These are phyloP conservation scores for Porites evermanni DNA, from an alignment of 92 coral and sea anemone species.

Conservation along the genomic window DNA sequence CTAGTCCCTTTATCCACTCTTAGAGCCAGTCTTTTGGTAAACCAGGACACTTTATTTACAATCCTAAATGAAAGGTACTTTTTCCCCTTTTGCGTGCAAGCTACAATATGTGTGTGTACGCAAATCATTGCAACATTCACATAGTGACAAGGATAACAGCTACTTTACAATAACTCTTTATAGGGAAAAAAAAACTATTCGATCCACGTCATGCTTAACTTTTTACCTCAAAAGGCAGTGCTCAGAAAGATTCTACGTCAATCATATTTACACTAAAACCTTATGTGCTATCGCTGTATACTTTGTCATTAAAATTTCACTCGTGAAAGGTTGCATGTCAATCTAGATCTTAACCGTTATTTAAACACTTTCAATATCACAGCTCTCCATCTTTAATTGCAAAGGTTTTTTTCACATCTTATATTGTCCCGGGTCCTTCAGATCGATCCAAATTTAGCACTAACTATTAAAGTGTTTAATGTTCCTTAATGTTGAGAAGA, in stretches of 20 bases:
- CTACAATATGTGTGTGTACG: slow-evolving; percentile 23
- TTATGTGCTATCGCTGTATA: slow-evolving; percentile 9
- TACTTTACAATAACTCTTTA: not conserved
- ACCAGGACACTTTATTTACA: not conserved
- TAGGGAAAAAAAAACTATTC: not conserved
- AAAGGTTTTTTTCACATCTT: slow-evolving; percentile 14
- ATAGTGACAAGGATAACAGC: not conserved
- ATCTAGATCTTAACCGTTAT: not conserved
- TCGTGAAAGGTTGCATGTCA: not conserved
- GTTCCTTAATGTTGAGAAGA: not conserved
- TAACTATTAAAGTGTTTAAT: not conserved
- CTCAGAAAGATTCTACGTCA: not conserved
- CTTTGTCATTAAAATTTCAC: slow-evolving; percentile 23
- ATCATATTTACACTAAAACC: not conserved
- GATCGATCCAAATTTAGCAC: slow-evolving; percentile 25
- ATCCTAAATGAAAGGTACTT: not conserved
- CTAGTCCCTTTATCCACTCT: not conserved
- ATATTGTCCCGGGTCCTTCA: slow-evolving; percentile 1
- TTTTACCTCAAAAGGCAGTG: not conserved
- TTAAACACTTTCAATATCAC: not conserved
- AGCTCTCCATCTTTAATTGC: slow-evolving; percentile 13
- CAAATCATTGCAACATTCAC: slow-evolving; percentile 5
- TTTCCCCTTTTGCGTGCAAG: not conserved
- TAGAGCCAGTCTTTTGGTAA: not conserved
- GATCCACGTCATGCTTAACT: no score